Conservation (phyloP, 2,888 invertebrate genomes). For the Philereme vetulata region DNA sequence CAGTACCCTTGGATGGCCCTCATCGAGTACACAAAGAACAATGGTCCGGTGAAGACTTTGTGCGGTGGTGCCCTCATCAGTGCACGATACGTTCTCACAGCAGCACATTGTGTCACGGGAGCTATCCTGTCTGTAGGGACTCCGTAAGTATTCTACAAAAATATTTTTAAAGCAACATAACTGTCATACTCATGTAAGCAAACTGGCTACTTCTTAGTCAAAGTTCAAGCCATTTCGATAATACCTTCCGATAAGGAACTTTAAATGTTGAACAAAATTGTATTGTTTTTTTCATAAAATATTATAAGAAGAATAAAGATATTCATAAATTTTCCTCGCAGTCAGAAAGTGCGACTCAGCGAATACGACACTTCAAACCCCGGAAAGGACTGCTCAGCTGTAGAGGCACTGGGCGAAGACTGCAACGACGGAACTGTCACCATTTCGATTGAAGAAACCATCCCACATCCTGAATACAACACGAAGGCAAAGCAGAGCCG, state of each 20-base stretch:
- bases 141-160: slow-evolving; percentile 14
- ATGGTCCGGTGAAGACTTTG: slow-evolving; percentile 67
- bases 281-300: no score
- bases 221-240: no score
- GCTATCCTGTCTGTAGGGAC: slow-evolving; percentile 28
- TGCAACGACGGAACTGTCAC: slow-evolving; percentile 68
- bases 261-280: not conserved
- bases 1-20: slow-evolving; percentile 84
- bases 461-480: slow-evolving; percentile 69
- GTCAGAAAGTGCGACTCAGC: slow-evolving; percentile 63
- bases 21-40: slow-evolving; percentile 68
- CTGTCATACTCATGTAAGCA: no score
- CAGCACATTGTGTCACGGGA: slow-evolving; percentile 78
- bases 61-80: slow-evolving; percentile 26
- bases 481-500: slow-evolving; percentile 40
- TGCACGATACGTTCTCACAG: slow-evolving; percentile 39
- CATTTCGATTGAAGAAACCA: slow-evolving; percentile 61
- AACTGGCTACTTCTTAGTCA: no score
- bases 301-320: no score
- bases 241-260: no score
- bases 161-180: not conserved
- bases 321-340: slow-evolving; percentile 26
- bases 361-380: slow-evolving; percentile 70
- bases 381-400: slow-evolving; percentile 63
- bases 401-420: slow-evolving; percentile 53